Percentiles rank a stretch among this genome's conserved stretches.
Evolutionary conservation across 2,888 invertebrate species (phyloP).

Genomic region (Artemia sp.): DNA sequence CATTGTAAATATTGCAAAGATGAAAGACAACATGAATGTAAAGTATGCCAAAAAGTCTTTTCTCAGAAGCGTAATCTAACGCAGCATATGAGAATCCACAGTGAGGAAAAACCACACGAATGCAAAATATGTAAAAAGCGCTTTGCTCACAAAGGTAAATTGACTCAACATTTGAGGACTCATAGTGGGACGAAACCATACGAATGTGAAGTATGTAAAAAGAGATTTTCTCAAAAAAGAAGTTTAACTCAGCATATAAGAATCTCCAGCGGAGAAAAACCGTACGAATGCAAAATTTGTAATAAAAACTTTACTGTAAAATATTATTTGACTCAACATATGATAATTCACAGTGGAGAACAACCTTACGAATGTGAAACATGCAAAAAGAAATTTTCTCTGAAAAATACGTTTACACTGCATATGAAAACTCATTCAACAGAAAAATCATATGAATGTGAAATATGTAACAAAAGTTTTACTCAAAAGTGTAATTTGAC

Average conservation of each 20-base stretch:
- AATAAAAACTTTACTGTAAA: background rate
- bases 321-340: background rate
- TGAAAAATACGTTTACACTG: background rate
- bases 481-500: background rate
- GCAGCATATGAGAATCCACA: conserved; percentile 12
- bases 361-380: conserved; percentile 16
- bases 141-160: background rate
- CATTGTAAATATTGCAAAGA: too few relatives aligned
- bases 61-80: background rate
- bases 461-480: conserved; percentile 14
- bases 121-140: background rate
- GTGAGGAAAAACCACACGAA: background rate
- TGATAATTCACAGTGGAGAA: conserved; percentile 15
- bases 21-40: background rate
- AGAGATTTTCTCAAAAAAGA: background rate
- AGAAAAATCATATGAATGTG: conserved; percentile 16
- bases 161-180: background rate
- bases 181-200: background rate
- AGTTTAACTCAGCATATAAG: conserved; percentile 9
- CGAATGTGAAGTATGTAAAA: conserved; percentile 1
- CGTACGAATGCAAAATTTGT: conserved; percentile 15
- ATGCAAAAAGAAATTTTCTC: conserved; percentile 4
- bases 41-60: background rate
- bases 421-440: conserved; percentile 17
- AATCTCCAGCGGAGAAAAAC: conserved; percentile 5